These are phyloP conservation scores for Caenorhabditis briggsae DNA, from an alignment of 1,140 invertebrate species.

Conservation along the genomic window DNA sequence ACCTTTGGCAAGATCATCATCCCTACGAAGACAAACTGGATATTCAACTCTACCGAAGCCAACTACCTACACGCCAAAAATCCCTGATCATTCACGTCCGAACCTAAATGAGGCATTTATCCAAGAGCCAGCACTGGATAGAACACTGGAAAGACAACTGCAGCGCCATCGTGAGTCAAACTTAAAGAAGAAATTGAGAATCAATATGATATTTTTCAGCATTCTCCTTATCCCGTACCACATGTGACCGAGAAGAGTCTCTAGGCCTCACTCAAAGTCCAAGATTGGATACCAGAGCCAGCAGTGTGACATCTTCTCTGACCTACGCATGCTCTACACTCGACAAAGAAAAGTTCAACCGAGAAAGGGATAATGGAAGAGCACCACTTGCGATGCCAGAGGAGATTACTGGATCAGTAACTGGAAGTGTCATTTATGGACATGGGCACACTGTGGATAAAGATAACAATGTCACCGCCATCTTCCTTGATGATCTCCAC, in stretches of 20 bases:
- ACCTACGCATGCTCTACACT: slow-evolving; percentile 69
- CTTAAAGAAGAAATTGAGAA: neutral
- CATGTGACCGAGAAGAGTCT: slow-evolving; percentile 28
- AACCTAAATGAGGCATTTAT: slow-evolving; percentile 13
- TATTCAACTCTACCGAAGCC: slow-evolving; percentile 12
- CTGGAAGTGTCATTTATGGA: slow-evolving; percentile 47
- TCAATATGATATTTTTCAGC: neutral
- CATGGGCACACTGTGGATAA: slow-evolving; percentile 9
- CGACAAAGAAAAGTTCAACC: slow-evolving; percentile 64
- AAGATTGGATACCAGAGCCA: slow-evolving; percentile 8
- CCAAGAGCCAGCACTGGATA: slow-evolving; percentile 2
- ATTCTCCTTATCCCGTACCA: slow-evolving; percentile 8
- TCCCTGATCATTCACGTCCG: slow-evolving; percentile 55
- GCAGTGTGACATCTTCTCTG: slow-evolving; percentile 32
- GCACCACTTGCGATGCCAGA: slow-evolving; percentile 69
- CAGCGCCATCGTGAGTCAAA: neutral
- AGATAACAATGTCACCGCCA: slow-evolving; percentile 29
- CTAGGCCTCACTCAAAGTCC: slow-evolving; percentile 20
- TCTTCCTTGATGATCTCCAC: neutral
- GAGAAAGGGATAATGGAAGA: slow-evolving; percentile 58
- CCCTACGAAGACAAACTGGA: neutral
- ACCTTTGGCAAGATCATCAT: slow-evolving; percentile 26
- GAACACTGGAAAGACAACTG: neutral
- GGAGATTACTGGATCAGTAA: slow-evolving; percentile 65
- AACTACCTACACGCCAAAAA: neutral